Percentiles rank a stretch among this genome's conserved stretches.
Evolutionary conservation across 2,888 invertebrate genomes (phyloP).

Genomic region (Phyllotreta striolata): DNA sequence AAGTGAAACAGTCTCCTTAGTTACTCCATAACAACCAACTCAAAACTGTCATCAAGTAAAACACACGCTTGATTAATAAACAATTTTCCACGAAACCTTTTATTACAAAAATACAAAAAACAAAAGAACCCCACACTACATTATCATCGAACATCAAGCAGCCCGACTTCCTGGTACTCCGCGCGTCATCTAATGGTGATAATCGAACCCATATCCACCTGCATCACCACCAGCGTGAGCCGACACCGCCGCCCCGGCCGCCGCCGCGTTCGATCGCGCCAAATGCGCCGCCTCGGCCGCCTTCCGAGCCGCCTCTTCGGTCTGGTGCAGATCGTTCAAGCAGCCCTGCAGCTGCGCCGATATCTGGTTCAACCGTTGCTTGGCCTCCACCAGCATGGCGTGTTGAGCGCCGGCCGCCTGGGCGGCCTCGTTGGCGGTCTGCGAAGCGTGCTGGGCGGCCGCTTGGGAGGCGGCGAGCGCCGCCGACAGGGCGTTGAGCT

Average conservation of each 20-base stretch:
- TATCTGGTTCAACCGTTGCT: conserved; percentile 69
- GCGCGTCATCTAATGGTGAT: conserved; percentile 10
- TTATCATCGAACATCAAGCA: neutral
- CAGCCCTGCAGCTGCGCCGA: conserved; percentile 73
- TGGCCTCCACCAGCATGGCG: conserved; percentile 63
- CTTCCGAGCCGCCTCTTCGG: conserved; percentile 72
- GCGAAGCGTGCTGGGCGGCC: conserved; percentile 42
- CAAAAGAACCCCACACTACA: neutral
- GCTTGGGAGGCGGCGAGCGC: conserved; percentile 64
- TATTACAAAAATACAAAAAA: too few relatives aligned
- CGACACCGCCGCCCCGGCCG: conserved; percentile 57
- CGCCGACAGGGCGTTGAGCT: conserved; percentile 71
- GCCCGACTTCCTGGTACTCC: too few relatives aligned
- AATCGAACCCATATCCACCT: conserved; percentile 23
- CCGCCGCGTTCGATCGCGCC: conserved; percentile 76
- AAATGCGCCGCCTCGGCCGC: conserved; percentile 71
- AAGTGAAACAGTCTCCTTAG: too few relatives aligned
- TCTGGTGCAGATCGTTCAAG: conserved; percentile 74
- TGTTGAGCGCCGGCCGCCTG: conserved; percentile 46
- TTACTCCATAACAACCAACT: too few relatives aligned
- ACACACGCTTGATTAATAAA: too few relatives aligned
- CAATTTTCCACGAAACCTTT: too few relatives aligned
- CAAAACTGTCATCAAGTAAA: too few relatives aligned
- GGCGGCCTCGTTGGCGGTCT: conserved; percentile 43
- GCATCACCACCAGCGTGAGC: conserved; percentile 38